A percentile compares a stretch with the other conserved stretches of the same genome.
These are phyloP conservation scores for Leucopternis melanops DNA, from an alignment of 2,113 vertebrate species.

Conservation along the genomic window DNA sequence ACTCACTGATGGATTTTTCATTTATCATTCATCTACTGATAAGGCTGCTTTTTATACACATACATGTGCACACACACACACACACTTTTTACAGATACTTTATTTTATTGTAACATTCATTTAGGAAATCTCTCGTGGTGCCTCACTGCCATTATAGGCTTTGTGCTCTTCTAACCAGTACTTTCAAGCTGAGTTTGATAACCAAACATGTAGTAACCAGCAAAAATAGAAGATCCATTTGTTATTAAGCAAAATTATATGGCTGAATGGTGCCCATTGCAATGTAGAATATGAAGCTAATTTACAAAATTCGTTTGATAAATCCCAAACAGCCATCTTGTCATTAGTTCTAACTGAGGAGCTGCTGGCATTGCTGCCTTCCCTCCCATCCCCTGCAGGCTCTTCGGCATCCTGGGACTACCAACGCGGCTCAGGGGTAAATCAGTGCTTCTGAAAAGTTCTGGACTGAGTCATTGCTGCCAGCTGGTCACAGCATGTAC, in stretches of 20 bases:
- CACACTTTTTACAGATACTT: conserved; percentile 25
- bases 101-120: conserved; percentile 53
- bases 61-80: background rate
- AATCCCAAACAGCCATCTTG: background rate
- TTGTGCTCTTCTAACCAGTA: conserved; percentile 43
- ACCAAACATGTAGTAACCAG: conserved; percentile 58
- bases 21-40: conserved; percentile 64
- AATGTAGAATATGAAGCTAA: conserved; percentile 27
- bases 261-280: conserved; percentile 3
- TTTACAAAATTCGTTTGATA: conserved; percentile 12
- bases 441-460: conserved; percentile 16
- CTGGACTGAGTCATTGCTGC: background rate
- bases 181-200: conserved; percentile 52
- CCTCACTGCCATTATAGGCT: conserved; percentile 24
- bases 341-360: background rate
- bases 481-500: background rate
- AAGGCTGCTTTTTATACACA: conserved; percentile 56
- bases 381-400: background rate
- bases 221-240: conserved; percentile 62
- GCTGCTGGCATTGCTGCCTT: background rate
- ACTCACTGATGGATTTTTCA: conserved; percentile 63
- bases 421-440: background rate
- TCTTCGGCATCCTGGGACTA: background rate
- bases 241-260: conserved; percentile 68
- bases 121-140: conserved; percentile 54